Conservation (phyloP, 1,140 invertebrate genomes). For the Drosophila teissieri region DNA sequence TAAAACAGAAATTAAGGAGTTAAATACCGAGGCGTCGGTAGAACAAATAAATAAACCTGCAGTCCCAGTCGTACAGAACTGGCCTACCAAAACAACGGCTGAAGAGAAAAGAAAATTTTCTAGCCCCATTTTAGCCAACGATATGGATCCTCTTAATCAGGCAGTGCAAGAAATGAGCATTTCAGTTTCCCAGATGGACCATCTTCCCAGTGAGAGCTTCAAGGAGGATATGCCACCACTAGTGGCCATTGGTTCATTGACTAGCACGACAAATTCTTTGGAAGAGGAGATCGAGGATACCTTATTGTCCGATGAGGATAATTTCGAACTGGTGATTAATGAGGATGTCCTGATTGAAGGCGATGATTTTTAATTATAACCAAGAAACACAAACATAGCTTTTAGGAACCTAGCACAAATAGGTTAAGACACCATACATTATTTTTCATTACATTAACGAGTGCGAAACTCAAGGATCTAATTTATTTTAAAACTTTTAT, state of each 20-base stretch:
- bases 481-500: slow-evolving; percentile 21
- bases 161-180: slow-evolving; percentile 20
- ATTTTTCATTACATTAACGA: not conserved
- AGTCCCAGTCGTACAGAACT: too few relatives aligned
- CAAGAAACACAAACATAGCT: not conserved
- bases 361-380: slow-evolving; percentile 4
- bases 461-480: slow-evolving; percentile 6
- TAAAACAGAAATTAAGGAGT: not conserved
- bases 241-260: not conserved
- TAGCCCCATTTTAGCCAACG: too few relatives aligned
- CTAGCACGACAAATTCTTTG: not conserved
- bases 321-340: slow-evolving; percentile 32
- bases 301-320: slow-evolving; percentile 28
- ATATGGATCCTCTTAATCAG: not conserved
- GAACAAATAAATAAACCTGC: not conserved
- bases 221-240: slow-evolving; percentile 13
- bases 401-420: not conserved
- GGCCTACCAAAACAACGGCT: not conserved
- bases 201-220: not conserved
- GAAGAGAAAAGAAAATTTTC: not conserved
- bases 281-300: slow-evolving; percentile 32
- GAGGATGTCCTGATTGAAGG: slow-evolving; percentile 40
- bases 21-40: not conserved
- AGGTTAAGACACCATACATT: slow-evolving; percentile 9
- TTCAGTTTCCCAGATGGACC: slow-evolving; percentile 17